phyloP scores from a whole-genome alignment of 2,797 vertebrate genomes.

The Sebastes elongatus region DNA sequence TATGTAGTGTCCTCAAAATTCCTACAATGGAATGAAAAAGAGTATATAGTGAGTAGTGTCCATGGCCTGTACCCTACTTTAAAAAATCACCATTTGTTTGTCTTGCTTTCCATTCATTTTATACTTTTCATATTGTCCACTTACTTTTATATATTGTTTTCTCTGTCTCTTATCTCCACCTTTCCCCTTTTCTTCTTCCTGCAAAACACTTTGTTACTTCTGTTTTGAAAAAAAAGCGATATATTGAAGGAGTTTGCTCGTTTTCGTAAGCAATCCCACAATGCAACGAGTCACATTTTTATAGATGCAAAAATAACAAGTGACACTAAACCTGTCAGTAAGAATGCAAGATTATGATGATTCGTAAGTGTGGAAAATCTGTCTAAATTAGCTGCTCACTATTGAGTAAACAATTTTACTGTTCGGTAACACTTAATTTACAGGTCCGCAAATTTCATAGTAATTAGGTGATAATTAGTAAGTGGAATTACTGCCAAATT shows the following conservation, averaged over 20 bases:
- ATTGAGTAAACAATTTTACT: background rate
- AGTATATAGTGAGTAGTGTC: background rate
- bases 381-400: background rate
- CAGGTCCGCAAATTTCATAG: too few relatives aligned
- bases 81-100: background rate
- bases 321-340: background rate
- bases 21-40: background rate
- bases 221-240: background rate
- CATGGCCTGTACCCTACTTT: background rate
- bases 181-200: background rate
- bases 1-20: too few relatives aligned
- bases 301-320: background rate
- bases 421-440: fast-evolving
- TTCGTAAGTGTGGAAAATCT: background rate
- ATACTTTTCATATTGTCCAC: background rate
- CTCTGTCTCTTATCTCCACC: background rate
- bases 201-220: background rate
- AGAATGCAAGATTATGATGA: background rate
- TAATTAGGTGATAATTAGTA: too few relatives aligned
- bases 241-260: too few relatives aligned
- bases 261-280: background rate
- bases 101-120: background rate
- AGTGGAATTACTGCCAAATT: too few relatives aligned
- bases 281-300: background rate
- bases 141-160: background rate